Conservation (phyloP, 2,888 invertebrate genomes). For the Hydraecia micacea region DNA sequence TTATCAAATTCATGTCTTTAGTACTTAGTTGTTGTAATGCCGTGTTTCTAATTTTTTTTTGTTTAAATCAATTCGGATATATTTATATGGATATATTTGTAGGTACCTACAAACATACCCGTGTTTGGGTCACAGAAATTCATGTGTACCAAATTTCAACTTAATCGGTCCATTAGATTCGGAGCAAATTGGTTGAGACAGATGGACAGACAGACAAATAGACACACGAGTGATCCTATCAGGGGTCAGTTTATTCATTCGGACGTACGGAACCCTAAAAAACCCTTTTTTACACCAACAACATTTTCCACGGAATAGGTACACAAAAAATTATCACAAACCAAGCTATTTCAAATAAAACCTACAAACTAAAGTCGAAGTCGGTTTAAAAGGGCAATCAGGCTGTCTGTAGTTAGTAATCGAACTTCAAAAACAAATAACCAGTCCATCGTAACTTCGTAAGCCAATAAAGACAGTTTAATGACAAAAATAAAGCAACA, state of each 20-base stretch:
- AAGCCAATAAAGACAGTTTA: slow-evolving; percentile 31
- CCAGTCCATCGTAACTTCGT: neutral
- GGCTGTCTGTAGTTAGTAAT: neutral
- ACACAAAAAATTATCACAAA: neutral
- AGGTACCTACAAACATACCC: too few species aligned
- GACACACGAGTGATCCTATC: too few species aligned
- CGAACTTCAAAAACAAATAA: slow-evolving; percentile 2
- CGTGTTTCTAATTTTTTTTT: neutral
- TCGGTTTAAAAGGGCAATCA: neutral
- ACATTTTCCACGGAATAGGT: neutral
- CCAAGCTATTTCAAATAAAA: neutral
- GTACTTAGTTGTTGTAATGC: neutral
- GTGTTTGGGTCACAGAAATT: neutral
- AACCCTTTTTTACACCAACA: neutral
- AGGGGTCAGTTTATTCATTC: too few species aligned
- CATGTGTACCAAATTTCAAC: neutral
- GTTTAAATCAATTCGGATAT: too few species aligned
- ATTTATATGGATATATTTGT: too few species aligned
- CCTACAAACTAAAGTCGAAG: neutral
- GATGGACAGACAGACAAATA: too few species aligned
- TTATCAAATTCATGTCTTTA: neutral
- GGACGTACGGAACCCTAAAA: neutral
- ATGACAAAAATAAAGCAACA: slow-evolving; percentile 31
- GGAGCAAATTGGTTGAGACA: neutral
- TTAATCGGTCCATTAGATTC: neutral